Percentiles rank a stretch among this genome's conserved stretches.
Conservation (phyloP, 2,797 vertebrate genomes). For the Semaprochilodus insignis region DNA sequence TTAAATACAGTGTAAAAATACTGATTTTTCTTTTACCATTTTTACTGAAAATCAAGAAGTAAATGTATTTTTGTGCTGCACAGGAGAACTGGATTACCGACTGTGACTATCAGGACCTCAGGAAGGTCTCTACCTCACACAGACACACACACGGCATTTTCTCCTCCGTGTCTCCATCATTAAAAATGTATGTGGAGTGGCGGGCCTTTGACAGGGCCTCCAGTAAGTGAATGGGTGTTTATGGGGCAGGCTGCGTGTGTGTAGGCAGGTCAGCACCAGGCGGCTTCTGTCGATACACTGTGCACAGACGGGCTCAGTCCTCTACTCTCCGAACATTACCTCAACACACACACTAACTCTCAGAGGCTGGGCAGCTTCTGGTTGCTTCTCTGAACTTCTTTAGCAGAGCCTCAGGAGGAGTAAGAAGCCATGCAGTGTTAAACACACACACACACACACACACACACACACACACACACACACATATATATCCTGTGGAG, state of each 20-base stretch:
- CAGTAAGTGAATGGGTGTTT: slow-evolving; percentile 42
- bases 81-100: not conserved
- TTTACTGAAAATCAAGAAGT: not conserved
- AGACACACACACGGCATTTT: not conserved
- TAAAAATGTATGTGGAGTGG: not conserved
- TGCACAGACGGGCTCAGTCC: slow-evolving; percentile 20
- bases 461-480: not conserved
- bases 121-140: not conserved
- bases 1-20: no score
- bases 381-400: slow-evolving; percentile 19
- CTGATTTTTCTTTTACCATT: not conserved
- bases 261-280: slow-evolving; percentile 4
- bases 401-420: not conserved
- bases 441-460: not conserved
- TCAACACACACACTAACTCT: slow-evolving; percentile 10
- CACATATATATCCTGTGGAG: not conserved
- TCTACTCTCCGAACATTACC: slow-evolving; percentile 35
- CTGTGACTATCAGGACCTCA: not conserved
- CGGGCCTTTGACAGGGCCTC: slow-evolving; percentile 9
- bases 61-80: not conserved
- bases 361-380: slow-evolving; percentile 13
- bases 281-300: slow-evolving; percentile 49
- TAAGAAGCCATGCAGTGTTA: not conserved
- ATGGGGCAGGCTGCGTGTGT: slow-evolving; percentile 29
- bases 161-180: not conserved